phyloP scores from a whole-genome alignment of 2,888 invertebrate species.

The Acanthosepion pharaonis region DNA sequence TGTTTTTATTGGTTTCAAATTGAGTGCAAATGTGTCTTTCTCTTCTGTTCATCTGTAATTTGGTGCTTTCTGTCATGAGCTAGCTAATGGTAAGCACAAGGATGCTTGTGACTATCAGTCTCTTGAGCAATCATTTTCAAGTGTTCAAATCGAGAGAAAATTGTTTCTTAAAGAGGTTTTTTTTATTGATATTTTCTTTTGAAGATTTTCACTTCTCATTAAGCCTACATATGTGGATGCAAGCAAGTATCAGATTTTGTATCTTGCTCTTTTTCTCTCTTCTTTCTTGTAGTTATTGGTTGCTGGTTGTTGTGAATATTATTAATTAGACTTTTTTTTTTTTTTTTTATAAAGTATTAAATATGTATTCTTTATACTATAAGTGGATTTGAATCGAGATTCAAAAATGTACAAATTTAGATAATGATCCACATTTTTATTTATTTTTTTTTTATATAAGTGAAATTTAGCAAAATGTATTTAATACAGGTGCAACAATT shows the following conservation, averaged over 20 bases:
- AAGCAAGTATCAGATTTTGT: background rate
- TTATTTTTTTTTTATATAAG: too few relatives aligned
- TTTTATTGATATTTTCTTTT: background rate
- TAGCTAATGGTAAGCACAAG: background rate
- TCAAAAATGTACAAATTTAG: too few relatives aligned
- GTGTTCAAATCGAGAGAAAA: background rate
- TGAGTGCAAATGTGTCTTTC: constrained; percentile 16
- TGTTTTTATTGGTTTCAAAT: background rate
- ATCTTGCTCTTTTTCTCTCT: background rate
- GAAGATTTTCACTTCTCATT: background rate
- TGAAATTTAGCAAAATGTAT: too few relatives aligned
- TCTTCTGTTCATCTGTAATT: background rate
- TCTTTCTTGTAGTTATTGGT: background rate
- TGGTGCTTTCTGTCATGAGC: background rate
- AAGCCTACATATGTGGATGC: background rate
- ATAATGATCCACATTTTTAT: too few relatives aligned
- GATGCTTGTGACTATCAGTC: background rate
- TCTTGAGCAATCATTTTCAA: background rate
- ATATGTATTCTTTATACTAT: too few relatives aligned
- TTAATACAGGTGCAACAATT: too few relatives aligned
- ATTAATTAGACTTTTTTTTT: background rate
- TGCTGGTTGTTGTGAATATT: background rate
- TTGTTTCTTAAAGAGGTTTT: background rate
- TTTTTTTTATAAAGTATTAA: too few relatives aligned
- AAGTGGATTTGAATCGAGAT: too few relatives aligned